Evolutionary conservation across 2,888 invertebrate genomes (phyloP).

Genomic region (Amphimallon solstitiale): DNA sequence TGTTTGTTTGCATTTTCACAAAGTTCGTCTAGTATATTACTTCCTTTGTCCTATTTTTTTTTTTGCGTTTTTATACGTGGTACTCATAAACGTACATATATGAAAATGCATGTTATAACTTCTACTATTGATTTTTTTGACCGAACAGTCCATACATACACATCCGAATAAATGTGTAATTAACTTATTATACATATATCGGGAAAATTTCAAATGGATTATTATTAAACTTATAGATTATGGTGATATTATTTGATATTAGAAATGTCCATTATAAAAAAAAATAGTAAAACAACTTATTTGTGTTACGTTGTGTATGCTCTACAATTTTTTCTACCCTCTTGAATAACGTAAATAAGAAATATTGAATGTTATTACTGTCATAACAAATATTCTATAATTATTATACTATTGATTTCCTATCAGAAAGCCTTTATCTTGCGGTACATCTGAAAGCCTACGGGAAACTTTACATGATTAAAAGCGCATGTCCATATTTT

Average conservation of each 20-base stretch:
- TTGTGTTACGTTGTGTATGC: conserved; percentile 7
- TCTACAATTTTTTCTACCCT: conserved; percentile 16
- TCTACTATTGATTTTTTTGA: conserved; percentile 1
- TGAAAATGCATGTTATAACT: conserved; percentile 4
- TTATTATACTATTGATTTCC: conserved; percentile 56
- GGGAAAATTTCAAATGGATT: conserved; percentile 3
- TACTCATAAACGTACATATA: neutral
- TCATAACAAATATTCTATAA: conserved; percentile 53
- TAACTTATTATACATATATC: neutral
- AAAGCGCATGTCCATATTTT: conserved; percentile 3
- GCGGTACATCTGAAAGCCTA: conserved; percentile 50
- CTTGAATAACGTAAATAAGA: conserved; percentile 9
- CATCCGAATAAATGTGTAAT: conserved; percentile 20
- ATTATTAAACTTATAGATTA: conserved; percentile 23
- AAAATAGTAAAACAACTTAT: neutral
- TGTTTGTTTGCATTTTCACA: too few relatives aligned
- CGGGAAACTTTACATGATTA: neutral
- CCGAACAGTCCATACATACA: neutral
- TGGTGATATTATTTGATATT: conserved; percentile 20
- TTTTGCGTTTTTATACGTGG: neutral
- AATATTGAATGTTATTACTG: neutral
- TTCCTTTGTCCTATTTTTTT: neutral
- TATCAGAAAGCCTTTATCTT: conserved; percentile 53
- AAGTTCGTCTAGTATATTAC: too few relatives aligned
- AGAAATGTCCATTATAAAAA: conserved; percentile 24